phyloP scores from a whole-genome alignment of 1,140 invertebrate species.

The Aphaenogaster ashmeadi region DNA sequence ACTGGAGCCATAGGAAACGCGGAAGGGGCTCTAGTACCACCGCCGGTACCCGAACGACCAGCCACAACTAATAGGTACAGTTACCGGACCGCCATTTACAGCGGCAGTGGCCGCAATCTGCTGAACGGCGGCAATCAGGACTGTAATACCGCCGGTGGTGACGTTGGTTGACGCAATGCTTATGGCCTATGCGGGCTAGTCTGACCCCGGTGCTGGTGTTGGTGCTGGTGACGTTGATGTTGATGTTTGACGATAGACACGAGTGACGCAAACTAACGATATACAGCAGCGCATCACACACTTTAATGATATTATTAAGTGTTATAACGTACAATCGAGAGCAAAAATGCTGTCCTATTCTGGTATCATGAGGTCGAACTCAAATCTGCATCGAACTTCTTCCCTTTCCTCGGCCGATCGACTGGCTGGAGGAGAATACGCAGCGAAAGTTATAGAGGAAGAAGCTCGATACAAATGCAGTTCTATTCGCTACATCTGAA shows the following conservation, averaged over 20 bases:
- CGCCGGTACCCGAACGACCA: slow-evolving; percentile 87
- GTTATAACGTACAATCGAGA: slow-evolving; percentile 24
- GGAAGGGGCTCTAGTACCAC: slow-evolving; percentile 84
- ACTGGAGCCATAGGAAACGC: slow-evolving; percentile 83
- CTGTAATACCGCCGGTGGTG: slow-evolving; percentile 85
- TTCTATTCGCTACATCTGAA: not conserved
- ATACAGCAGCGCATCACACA: slow-evolving; percentile 45
- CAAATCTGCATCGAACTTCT: not conserved
- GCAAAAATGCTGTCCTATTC: not conserved
- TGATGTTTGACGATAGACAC: slow-evolving; percentile 59
- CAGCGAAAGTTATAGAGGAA: not conserved
- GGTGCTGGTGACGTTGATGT: slow-evolving; percentile 41
- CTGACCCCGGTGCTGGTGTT: slow-evolving; percentile 66
- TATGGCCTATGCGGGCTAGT: slow-evolving; percentile 92
- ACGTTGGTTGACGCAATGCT: slow-evolving; percentile 93
- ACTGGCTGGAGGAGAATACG: not conserved
- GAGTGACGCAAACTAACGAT: slow-evolving; percentile 75
- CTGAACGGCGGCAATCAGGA: slow-evolving; percentile 86
- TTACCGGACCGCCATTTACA: slow-evolving; percentile 92
- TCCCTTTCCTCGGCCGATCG: not conserved
- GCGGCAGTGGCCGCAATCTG: slow-evolving; percentile 86
- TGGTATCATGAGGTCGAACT: not conserved
- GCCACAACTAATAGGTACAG: slow-evolving; percentile 93
- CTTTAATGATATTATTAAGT: slow-evolving; percentile 63
- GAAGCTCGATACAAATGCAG: not conserved